These are phyloP conservation scores for Simalia tracyae DNA, from an alignment of 2,797 vertebrate genomes.

Conservation along the genomic window DNA sequence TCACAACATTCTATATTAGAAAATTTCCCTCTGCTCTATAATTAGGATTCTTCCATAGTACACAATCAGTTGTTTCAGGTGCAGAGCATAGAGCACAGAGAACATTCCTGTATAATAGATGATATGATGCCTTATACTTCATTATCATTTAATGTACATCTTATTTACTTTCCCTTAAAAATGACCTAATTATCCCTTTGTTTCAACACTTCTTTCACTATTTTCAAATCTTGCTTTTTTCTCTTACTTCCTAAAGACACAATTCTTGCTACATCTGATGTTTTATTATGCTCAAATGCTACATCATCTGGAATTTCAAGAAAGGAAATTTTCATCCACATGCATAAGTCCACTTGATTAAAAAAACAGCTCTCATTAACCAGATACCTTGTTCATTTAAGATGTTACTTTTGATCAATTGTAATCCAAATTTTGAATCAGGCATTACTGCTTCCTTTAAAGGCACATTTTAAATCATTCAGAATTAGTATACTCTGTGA, in stretches of 20 bases:
- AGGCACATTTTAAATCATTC: not conserved
- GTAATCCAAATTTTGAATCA: not conserved
- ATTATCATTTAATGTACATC: not conserved
- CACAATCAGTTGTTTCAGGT: not conserved
- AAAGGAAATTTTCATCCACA: not conserved
- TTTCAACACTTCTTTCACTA: not conserved
- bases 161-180: not conserved
- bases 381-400: not conserved
- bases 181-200: not conserved
- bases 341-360: not conserved
- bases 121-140: not conserved
- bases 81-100: not conserved
- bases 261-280: not conserved
- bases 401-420: not conserved
- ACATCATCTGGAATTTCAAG: not conserved
- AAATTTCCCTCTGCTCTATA: not conserved
- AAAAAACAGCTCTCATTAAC: not conserved
- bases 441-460: not conserved
- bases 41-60: not conserved
- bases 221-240: not conserved
- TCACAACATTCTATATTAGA: not conserved
- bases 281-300: not conserved
- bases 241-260: not conserved
- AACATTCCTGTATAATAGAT: not conserved
- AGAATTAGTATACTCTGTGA: not conserved